Evolutionary conservation across 2,888 invertebrate species (phyloP).

Genomic region (Dasysyrphus tricinctus): DNA sequence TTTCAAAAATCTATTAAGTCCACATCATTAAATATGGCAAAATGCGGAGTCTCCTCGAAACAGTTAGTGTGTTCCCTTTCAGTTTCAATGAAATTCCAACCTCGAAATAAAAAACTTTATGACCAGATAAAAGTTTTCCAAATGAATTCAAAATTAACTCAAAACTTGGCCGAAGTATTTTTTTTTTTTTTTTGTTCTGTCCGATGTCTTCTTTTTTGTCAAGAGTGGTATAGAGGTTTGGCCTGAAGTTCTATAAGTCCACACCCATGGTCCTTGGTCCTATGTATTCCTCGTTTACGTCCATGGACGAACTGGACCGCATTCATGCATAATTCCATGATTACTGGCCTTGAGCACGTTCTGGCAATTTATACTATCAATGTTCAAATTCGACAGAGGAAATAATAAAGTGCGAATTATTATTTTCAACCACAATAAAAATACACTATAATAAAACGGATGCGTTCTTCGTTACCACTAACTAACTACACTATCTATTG

Average conservation of each 20-base stretch:
- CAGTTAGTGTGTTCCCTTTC: conserved; percentile 34
- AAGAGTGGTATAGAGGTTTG: neutral
- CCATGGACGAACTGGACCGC: conserved; percentile 26
- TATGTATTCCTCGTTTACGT: no score
- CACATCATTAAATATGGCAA: conserved; percentile 74
- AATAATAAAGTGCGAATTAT: conserved; percentile 75
- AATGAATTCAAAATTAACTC: conserved; percentile 73
- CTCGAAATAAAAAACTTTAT: conserved; percentile 45
- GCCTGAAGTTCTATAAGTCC: neutral
- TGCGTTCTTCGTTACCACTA: conserved; percentile 30
- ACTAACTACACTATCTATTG: neutral
- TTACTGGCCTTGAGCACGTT: conserved; percentile 69
- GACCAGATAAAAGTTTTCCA: conserved; percentile 73
- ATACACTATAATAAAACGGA: conserved; percentile 68
- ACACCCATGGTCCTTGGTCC: neutral
- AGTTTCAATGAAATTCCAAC: conserved; percentile 16
- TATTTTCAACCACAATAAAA: conserved; percentile 74
- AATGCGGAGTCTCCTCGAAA: conserved; percentile 41
- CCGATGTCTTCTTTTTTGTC: neutral
- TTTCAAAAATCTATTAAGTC: conserved; percentile 75
- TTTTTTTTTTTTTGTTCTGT: neutral
- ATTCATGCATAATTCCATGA: conserved; percentile 66
- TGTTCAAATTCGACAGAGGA: conserved; percentile 72
- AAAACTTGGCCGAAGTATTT: conserved; percentile 30
- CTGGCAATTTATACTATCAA: conserved; percentile 70